Base-by-base conservation (phyloP, 2,888 invertebrate genomes). In the Therioaphis trifolii region DNA sequence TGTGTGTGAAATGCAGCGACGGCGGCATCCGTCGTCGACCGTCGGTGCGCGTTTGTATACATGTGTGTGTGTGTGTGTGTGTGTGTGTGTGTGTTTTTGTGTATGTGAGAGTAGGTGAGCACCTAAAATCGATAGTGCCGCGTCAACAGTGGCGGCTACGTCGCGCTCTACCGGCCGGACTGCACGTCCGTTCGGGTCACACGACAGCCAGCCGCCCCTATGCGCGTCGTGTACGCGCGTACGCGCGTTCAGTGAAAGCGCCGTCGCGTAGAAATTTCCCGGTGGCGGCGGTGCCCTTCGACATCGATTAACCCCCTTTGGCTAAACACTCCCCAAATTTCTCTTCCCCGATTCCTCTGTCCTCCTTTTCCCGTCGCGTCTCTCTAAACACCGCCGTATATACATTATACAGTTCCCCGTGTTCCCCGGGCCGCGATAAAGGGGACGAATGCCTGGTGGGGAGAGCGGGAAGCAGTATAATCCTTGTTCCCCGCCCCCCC, bases 231-330 rank as follows among this genome's bases (percentile, higher is more conserved):
- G 35, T 11, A 2, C 21, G 46, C 49, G 9, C 52, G n/a, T 29
- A n/a, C 24, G 18, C 21, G 12, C 52, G 68, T 3, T 55, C 7
- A 15, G 68, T 18, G 46, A 46, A 55, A 80, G 71, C 80, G 71
- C 71, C 71, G 69, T 61, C 52, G 61, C 80, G 21, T n/a, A 5
- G 27, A 24, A n/a, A 79, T 69, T 52, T 55, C 55, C 43, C 58
- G 15, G 27, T 24, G 12, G 49, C 55, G 21, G 55, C 21, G 40
- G 49, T 82, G 82, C 82, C 82, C 74, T 82, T 27, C 82, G 82
- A 82, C 82, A 82, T 82, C 82, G 82, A 82, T 82, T 82, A 66
- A 74, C 82, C 82, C 82, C 72, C 35, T 78, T 35, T 24, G 77
- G 29, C 66, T 40, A 52, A 77, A 46, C 46, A 27, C 61, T 61